Percentiles rank a stretch among this genome's conserved stretches.
phyloP scores from a whole-genome alignment of 1,140 invertebrate species.

The Cydia strobilella region DNA sequence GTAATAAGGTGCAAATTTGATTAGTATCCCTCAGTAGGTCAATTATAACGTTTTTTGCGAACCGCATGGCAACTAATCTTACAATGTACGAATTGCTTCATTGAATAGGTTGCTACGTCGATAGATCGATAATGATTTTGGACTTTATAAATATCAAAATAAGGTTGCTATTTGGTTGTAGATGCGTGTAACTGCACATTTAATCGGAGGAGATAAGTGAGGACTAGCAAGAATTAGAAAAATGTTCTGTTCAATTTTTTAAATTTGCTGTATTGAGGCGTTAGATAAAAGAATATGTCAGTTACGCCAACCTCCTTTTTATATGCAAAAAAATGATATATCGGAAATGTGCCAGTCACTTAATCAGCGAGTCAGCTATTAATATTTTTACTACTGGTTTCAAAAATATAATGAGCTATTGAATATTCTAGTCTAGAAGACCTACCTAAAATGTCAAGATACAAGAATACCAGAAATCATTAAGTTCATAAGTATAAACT shows the following conservation, averaged over 20 bases:
- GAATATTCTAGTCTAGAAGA: too few relatives aligned
- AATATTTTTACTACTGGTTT: too few relatives aligned
- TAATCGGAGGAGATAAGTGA: constrained; percentile 21
- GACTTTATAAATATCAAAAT: not conserved
- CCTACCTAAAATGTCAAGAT: too few relatives aligned
- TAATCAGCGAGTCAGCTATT: too few relatives aligned
- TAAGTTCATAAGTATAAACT: too few relatives aligned
- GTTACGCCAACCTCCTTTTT: not conserved
- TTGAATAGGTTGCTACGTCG: constrained; percentile 10
- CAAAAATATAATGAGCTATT: too few relatives aligned
- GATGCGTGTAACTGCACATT: constrained; percentile 3
- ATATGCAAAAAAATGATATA: not conserved
- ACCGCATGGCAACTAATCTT: constrained; percentile 16
- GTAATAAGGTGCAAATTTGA: constrained; percentile 27
- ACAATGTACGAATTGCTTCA: constrained; percentile 26
- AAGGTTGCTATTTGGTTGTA: not conserved
- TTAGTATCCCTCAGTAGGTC: constrained; percentile 26
- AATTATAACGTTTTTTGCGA: constrained; percentile 29
- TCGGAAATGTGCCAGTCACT: not conserved
- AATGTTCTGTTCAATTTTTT: not conserved
- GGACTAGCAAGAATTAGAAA: not conserved
- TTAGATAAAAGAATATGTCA: not conserved
- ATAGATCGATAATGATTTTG: not conserved
- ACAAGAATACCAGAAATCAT: too few relatives aligned
- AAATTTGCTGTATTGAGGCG: not conserved